phyloP scores from a whole-genome alignment of 2,888 invertebrate genomes.

The Ecdyonurus torrentis region DNA sequence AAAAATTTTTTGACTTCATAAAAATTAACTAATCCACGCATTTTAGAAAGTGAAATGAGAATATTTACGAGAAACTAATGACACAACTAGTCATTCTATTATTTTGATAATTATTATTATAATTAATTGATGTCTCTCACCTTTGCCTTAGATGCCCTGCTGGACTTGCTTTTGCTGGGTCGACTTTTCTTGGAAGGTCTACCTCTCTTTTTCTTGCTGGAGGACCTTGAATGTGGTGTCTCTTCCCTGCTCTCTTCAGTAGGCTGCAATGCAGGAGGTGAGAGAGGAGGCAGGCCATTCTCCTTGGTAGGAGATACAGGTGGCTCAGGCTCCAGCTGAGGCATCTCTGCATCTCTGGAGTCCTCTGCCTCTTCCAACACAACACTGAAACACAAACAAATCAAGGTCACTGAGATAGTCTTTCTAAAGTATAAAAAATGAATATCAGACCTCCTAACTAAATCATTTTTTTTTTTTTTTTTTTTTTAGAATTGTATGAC shows the following conservation, averaged over 20 bases:
- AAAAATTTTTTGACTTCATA: too few relatives aligned
- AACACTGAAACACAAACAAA: not conserved
- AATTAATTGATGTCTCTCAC: too few relatives aligned
- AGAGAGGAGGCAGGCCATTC: not conserved
- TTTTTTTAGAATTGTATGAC: too few relatives aligned
- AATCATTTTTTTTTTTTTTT: too few relatives aligned
- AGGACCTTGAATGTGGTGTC: not conserved
- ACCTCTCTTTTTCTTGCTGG: not conserved
- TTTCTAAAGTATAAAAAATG: too few relatives aligned
- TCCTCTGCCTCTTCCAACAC: not conserved
- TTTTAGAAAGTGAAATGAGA: too few relatives aligned
- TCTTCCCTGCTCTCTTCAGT: not conserved
- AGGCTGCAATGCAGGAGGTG: not conserved
- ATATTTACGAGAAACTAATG: not conserved
- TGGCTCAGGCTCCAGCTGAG: not conserved
- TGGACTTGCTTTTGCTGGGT: not conserved
- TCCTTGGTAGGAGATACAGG: not conserved
- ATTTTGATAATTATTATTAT: not conserved
- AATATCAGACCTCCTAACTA: too few relatives aligned
- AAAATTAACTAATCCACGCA: too few relatives aligned
- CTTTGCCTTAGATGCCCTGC: not conserved
- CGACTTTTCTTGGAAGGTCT: not conserved
- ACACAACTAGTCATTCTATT: not conserved
- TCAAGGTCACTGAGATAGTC: too few relatives aligned
- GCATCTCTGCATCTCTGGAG: not conserved